Evolutionary conservation across 2,888 invertebrate species (phyloP), one percentile per base, ranked within the genome.

Genomic region (Plebejus anna): DNA sequence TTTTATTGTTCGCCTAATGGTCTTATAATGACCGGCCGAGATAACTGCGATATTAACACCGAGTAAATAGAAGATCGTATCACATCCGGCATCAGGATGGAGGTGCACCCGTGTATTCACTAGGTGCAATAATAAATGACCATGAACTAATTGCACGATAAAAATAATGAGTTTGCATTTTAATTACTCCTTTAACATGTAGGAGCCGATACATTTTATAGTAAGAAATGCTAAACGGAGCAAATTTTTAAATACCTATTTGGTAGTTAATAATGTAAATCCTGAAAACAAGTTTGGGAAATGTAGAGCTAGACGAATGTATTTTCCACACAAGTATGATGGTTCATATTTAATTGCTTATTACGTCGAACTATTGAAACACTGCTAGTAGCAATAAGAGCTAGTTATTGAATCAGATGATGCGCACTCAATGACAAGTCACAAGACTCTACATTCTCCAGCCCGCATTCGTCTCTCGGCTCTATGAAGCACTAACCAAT

Each of bases 1-100:
- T 51, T 47, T 51, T 73, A 73, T 73, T 73, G 51, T 55, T 13
- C 16, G 11, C 16, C 28, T 73, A 73, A 73, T 73, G 73, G 47
- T 55, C 51, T 73, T 73, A 73, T 73, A 73, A 73, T 73, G 72
- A 47, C 72, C 47, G 1, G 47, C 42, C 72, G 72, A 72, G 72
- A 47, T 72, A 28, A 72, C 28, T 71, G 51, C 11, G 28, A 28
- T 47, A 47, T 42, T 47, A 55, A 13, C 28, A 13, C 6, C 73
- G 6, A 51, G 73, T 73, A 73, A 72, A 72, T 13, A 72, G 55
- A 73, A 73, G 73, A 32, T 73, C 55, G 47, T 73, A 73, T 73
- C 73, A 16, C 13, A 28, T 72, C 72, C 51, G 47, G 16, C 28
- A 22, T 51, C 72, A 73, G 47, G 73, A 73, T 55, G 28, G 6